Percentiles rank a stretch among this genome's conserved stretches.
Conservation (phyloP, 2,888 invertebrate species). For the Agonopterix arenella region DNA sequence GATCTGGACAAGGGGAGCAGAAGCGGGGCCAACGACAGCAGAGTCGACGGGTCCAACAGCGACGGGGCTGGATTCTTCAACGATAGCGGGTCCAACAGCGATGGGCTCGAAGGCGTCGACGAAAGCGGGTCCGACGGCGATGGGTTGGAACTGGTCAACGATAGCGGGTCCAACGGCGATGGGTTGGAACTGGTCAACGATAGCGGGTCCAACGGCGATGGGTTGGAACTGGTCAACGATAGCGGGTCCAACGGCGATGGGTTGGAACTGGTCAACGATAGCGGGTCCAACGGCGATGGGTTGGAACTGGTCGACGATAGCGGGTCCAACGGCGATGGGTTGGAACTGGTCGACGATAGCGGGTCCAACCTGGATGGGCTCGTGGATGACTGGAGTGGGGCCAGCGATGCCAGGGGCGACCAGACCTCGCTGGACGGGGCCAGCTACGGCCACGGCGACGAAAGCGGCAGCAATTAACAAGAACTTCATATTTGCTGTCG, state of each 20-base stretch:
- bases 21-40: constrained; percentile 2
- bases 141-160: constrained; percentile 4
- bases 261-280: constrained; percentile 3
- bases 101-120: background rate
- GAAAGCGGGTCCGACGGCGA: background rate
- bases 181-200: background rate
- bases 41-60: background rate
- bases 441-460: constrained; percentile 35
- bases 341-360: too few species aligned
- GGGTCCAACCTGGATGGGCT: background rate
- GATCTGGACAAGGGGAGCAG: constrained; percentile 11
- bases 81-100: constrained; percentile 6
- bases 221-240: constrained; percentile 27
- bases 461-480: constrained; percentile 36
- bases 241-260: constrained; percentile 4
- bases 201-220: constrained; percentile 14
- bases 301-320: too few species aligned
- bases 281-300: constrained; percentile 9
- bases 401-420: constrained; percentile 41
- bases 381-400: constrained; percentile 13
- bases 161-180: constrained; percentile 2
- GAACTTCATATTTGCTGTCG: constrained; percentile 48
- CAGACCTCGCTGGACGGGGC: constrained; percentile 23
- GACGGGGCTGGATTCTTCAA: too few species aligned
- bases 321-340: too few species aligned